Evolutionary conservation across 2,113 vertebrate species (phyloP), one percentile per base, ranked within the genome.

Genomic region (Siniperca knerii): DNA sequence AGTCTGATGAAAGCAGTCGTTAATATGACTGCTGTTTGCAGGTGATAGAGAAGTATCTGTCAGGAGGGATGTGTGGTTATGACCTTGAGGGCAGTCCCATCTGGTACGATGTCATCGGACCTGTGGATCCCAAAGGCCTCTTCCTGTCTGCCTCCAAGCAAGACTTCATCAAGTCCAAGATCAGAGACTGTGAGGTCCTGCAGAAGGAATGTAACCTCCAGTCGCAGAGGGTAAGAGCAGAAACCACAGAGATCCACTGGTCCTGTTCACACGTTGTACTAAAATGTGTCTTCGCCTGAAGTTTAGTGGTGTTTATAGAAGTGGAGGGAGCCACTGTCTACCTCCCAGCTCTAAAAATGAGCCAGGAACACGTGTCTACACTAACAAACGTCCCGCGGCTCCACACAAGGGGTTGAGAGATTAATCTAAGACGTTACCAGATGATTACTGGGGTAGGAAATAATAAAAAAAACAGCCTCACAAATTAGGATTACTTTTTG

Each of bases 161-260:
- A 91, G 98, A 99, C 93, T 95, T 99, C 89, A 94, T 99, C 64
- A 98, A 95, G 93, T 97, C 97, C 87, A 99, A 99, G 95, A 97
- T 98, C 92, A 92, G 96, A 9, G 98, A 99, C 92, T 99, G 98
- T 0, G 98, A 99, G 94, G n/a, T 95, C 82, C 92, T 99, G 75
- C 95, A 94, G 87, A 92, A 44, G 0, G 94, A 97, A 37, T 98
- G 98, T 0, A 85, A 86, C 4, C 57, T 58, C 4, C 98, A 99
- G 92, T 96, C 86, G 0, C 67, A 95, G 65, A 96, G 96, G 95
- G 98, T 97, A 81, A 75, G 89, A 0, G 8, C 23, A 18, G 6
- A 64, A 0, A 18, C 0, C 20, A 4, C 33, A 37, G 40, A n/a
- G 21, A 54, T n/a, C 21, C 12, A 18, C 42, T 2, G 6, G 18